Conservation (phyloP, 2,113 vertebrate genomes). For the Amia ocellicauda region DNA sequence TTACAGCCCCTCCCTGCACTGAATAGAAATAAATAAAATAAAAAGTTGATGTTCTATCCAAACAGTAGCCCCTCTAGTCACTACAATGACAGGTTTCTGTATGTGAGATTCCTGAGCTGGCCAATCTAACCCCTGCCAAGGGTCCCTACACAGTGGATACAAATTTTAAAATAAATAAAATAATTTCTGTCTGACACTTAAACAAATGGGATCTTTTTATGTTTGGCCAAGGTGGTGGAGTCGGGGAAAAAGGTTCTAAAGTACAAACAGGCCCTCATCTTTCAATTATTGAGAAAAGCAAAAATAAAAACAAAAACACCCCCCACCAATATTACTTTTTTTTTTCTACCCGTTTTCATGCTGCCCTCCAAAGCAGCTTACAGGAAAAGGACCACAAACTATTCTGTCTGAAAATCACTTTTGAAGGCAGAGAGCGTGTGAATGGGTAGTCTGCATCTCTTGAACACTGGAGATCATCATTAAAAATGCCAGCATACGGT, state of each 20-base stretch:
- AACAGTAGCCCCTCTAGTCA: slow-evolving; percentile 27
- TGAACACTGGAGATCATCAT: too few species aligned
- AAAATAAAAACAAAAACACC: too few species aligned
- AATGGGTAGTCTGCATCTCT: slow-evolving; percentile 67
- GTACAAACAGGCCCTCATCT: slow-evolving; percentile 45
- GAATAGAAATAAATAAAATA: too few species aligned
- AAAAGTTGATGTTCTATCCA: background rate
- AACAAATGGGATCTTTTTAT: slow-evolving; percentile 31
- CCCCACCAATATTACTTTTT: slow-evolving; percentile 72
- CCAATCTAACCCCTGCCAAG: slow-evolving; percentile 40
- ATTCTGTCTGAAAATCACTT: slow-evolving; percentile 62
- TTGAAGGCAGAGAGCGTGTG: slow-evolving; percentile 70
- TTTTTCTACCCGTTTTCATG: slow-evolving; percentile 72
- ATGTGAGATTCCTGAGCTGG: slow-evolving; percentile 48
- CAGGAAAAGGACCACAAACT: slow-evolving; percentile 72
- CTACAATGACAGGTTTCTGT: slow-evolving; percentile 34
- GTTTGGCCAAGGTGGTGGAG: slow-evolving; percentile 21
- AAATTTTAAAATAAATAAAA: slow-evolving; percentile 40
- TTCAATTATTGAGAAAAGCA: slow-evolving; percentile 51
- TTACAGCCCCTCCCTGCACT: background rate
- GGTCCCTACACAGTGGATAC: slow-evolving; percentile 54
- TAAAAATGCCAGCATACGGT: too few species aligned
- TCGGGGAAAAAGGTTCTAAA: slow-evolving; percentile 43
- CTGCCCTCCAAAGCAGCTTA: slow-evolving; percentile 53
- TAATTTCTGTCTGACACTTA: background rate